A percentile compares a stretch with the other conserved stretches of the same genome.
Evolutionary conservation across 2,797 vertebrate species (phyloP).

Genomic region (Rhabdophis nuchalis): DNA sequence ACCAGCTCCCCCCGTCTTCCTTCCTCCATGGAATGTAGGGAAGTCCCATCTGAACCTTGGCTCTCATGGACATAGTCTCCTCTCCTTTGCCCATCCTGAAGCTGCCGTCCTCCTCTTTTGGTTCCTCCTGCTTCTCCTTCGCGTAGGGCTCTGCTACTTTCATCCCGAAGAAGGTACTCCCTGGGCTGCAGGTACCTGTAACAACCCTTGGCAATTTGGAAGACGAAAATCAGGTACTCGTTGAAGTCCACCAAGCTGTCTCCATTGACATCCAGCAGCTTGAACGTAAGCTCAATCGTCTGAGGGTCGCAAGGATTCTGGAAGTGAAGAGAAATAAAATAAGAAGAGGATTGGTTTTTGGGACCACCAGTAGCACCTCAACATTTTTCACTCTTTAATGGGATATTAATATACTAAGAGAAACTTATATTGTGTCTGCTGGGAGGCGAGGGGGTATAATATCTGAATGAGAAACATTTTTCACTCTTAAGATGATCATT

Average conservation of each 20-base stretch:
- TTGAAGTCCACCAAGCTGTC: constrained; percentile 81
- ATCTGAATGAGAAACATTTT: no score
- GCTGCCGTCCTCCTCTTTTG: not conserved
- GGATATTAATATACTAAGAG: no score
- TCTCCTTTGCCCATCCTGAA: not conserved
- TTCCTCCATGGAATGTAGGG: not conserved
- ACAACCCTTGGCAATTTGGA: constrained; percentile 66
- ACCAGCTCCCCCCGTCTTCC: not conserved
- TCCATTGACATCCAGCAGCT: constrained; percentile 81
- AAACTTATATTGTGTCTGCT: no score
- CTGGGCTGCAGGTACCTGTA: constrained; percentile 44
- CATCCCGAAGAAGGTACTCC: constrained; percentile 26
- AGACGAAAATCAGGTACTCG: constrained; percentile 76
- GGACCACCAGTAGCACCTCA: not conserved
- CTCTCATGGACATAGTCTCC: not conserved
- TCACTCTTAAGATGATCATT: not conserved
- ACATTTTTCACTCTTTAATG: not conserved
- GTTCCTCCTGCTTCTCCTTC: not conserved
- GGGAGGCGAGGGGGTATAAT: no score
- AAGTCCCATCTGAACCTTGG: not conserved
- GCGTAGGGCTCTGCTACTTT: not conserved
- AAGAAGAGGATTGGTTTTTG: not conserved
- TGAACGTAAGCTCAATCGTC: constrained; percentile 70
- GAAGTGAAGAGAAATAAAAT: not conserved
- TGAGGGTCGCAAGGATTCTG: constrained; percentile 67